A percentile compares a stretch with the other conserved stretches of the same genome.
phyloP scores from a whole-genome alignment of 2,797 vertebrate genomes.

The Intellagama lesueurii region DNA sequence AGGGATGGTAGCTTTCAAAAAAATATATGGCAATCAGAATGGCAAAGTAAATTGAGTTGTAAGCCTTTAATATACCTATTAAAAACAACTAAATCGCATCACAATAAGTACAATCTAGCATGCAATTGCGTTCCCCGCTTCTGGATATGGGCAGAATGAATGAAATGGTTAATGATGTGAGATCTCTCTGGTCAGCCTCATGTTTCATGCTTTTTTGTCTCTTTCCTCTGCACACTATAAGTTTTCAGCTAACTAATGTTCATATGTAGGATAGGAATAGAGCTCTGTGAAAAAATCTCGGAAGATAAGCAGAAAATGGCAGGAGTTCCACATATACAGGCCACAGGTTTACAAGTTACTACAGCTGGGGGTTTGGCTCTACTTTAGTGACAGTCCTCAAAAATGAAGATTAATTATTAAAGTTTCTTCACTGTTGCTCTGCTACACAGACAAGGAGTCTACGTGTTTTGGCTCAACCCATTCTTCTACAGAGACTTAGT shows the following conservation, averaged over 20 bases:
- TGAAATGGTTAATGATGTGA: slow-evolving; percentile 44
- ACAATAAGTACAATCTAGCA: slow-evolving; percentile 55
- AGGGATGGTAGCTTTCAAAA: slow-evolving; percentile 78
- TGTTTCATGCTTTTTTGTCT: background rate
- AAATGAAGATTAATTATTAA: background rate
- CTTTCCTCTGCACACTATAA: background rate
- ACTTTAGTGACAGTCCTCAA: background rate
- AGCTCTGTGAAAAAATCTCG: slow-evolving; percentile 16
- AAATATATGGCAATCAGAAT: slow-evolving; percentile 76
- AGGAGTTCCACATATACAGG: background rate
- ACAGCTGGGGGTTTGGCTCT: background rate
- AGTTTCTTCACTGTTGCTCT: background rate
- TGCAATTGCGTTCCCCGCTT: slow-evolving; percentile 63
- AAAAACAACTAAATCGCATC: slow-evolving; percentile 72
- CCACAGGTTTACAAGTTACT: background rate
- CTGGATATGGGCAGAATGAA: slow-evolving; percentile 44
- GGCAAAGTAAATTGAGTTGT: slow-evolving; percentile 74
- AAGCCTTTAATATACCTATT: slow-evolving; percentile 74
- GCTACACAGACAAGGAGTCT: too few relatives aligned
- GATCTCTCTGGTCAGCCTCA: background rate
- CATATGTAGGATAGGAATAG: background rate
- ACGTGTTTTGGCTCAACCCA: background rate
- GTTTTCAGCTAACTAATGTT: background rate
- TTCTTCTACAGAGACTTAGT: background rate
- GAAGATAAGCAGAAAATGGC: slow-evolving; percentile 31